These are phyloP conservation scores for Neodon shergylaensis DNA, from an alignment of 2,113 vertebrate species.

Conservation along the genomic window DNA sequence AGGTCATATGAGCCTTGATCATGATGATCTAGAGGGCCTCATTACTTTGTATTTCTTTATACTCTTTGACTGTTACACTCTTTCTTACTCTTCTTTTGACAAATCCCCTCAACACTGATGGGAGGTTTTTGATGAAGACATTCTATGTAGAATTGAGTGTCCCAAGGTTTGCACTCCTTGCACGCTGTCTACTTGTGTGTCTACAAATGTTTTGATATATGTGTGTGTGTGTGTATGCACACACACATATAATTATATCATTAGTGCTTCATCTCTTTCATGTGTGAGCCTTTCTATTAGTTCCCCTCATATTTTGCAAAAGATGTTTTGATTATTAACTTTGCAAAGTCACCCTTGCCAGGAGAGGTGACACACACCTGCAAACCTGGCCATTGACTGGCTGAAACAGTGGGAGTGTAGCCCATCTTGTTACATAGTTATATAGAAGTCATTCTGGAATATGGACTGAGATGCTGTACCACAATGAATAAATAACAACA, in stretches of 20 bases:
- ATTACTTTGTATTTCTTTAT: background rate
- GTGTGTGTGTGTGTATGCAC: too few relatives aligned
- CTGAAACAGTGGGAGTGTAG: background rate
- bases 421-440: background rate
- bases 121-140: background rate
- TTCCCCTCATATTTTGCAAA: background rate
- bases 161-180: background rate
- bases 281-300: background rate
- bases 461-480: background rate
- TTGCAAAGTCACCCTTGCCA: background rate
- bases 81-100: background rate
- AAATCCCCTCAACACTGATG: background rate
- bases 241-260: too few relatives aligned
- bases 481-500: background rate
- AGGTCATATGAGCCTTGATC: too few relatives aligned
- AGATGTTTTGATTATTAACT: background rate
- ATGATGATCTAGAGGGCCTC: background rate
- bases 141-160: background rate
- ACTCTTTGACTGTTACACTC: background rate
- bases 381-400: too few relatives aligned
- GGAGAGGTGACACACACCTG: too few relatives aligned
- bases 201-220: background rate
- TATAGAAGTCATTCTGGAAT: background rate
- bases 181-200: background rate
- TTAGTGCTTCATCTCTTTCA: background rate